phyloP scores from a whole-genome alignment of 2,797 vertebrate genomes.

The Microctenopoma steveboyesi region DNA sequence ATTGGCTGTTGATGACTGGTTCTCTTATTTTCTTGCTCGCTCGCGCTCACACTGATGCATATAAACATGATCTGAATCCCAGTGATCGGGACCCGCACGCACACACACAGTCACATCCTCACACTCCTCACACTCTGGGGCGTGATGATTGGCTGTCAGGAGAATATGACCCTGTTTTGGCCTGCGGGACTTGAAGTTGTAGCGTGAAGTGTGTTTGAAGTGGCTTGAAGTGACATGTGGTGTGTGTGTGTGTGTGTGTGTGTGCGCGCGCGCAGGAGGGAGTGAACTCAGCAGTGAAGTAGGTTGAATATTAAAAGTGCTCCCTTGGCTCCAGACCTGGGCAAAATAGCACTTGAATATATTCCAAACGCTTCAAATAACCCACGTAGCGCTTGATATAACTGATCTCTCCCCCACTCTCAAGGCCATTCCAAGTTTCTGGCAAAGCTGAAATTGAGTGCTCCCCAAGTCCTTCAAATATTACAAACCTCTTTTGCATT shows the following conservation, averaged over 20 bases:
- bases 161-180: constrained; percentile 70
- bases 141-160: constrained; percentile 68
- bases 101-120: constrained; percentile 15
- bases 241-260: constrained; percentile 40
- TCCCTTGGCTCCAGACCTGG: constrained; percentile 64
- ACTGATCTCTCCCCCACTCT: constrained; percentile 48
- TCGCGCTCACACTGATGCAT: constrained; percentile 16
- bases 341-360: constrained; percentile 67
- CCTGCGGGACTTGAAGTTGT: constrained; percentile 58
- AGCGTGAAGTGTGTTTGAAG: constrained; percentile 69
- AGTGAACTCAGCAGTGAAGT: constrained; percentile 60
- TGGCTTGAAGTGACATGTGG: constrained; percentile 60
- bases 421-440: constrained; percentile 45
- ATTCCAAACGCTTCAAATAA: constrained; percentile 68
- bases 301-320: constrained; percentile 72
- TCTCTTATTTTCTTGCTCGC: not conserved
- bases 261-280: constrained; percentile 22
- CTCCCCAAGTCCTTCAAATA: constrained; percentile 50
- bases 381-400: constrained; percentile 43
- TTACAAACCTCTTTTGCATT: constrained; percentile 47
- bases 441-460: constrained; percentile 45
- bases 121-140: constrained; percentile 28
- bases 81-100: constrained; percentile 6
- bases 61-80: constrained; percentile 48
- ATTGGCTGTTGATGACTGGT: constrained; percentile 44